Conservation (phyloP, 2,113 vertebrate genomes). For the Diadophis punctatus region DNA sequence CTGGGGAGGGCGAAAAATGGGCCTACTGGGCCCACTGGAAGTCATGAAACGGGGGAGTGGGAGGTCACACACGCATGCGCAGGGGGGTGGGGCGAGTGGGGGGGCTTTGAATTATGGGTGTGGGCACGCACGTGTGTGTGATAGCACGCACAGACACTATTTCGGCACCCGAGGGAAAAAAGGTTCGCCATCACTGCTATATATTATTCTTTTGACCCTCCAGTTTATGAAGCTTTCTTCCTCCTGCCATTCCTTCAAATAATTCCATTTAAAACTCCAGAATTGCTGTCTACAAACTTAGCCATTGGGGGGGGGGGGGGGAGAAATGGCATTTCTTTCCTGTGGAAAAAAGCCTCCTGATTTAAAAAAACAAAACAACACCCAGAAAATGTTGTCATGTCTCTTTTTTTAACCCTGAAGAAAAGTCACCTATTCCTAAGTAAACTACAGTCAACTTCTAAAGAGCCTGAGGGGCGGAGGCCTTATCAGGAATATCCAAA, state of each 20-base stretch:
- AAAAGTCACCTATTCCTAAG: not conserved
- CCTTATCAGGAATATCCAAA: not conserved
- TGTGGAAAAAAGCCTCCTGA: not conserved
- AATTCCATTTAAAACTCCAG: not conserved
- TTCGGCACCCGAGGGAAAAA: too few species aligned
- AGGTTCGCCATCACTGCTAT: too few species aligned
- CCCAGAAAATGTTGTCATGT: not conserved
- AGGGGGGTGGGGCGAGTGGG: too few species aligned
- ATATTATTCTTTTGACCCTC: not conserved
- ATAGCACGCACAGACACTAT: too few species aligned
- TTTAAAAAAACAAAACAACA: not conserved
- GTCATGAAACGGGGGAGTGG: too few species aligned
- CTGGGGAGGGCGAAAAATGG: too few species aligned
- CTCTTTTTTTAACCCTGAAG: not conserved
- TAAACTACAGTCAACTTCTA: not conserved
- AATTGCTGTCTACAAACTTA: not conserved
- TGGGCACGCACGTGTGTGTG: too few species aligned
- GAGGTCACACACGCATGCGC: too few species aligned
- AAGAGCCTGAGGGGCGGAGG: not conserved
- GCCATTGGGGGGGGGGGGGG: not conserved
- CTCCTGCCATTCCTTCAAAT: not conserved
- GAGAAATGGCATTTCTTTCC: not conserved
- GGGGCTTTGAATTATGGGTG: too few species aligned
- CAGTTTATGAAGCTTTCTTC: not conserved
- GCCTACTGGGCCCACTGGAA: too few species aligned